Evolutionary conservation across 2,113 vertebrate genomes (phyloP), one percentile per base, ranked within the genome.

Genomic region (Lynx canadensis): DNA sequence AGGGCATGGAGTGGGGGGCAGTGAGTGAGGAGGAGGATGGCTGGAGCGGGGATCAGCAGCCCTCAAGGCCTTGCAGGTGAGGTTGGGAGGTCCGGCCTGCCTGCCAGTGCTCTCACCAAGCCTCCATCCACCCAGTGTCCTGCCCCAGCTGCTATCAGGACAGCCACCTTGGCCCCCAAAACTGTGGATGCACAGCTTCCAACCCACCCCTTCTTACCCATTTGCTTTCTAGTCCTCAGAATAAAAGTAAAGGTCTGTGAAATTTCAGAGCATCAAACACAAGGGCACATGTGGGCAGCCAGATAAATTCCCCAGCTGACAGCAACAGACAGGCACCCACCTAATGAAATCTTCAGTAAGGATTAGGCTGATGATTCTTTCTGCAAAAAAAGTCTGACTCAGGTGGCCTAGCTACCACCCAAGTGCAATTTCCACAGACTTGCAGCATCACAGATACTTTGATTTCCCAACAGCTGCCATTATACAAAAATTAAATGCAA

Each of bases 401-500:
- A 71, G 68, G 45, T 1, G 19, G 57, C 76, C 48, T 52, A 33
- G 57, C 87, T 33, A 41, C 60, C 74, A 14, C 57, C 15, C 0
- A 3, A 60, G 36, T 0, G 19, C 88, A 13, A 36, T 73, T 38
- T 57, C 66, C 33, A 89, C 84, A 96, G 84, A 68, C 36, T 78
- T n/a, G 52, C 74, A 89, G 45, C n/a, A 6, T 50, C 4, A 74
- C 60, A 68, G 83, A 78, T 85, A 73, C 74, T 92, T 66, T 76
- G 52, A 15, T 96, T 93, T 95, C 57, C 94, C 93, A 88, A 7
- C 73, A 96, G 88, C 41, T 97, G 94, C 95, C 55, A 1, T 98
- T 78, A 45, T 8, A 86, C 15, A 79, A 84, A 85, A 97, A 95
- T 95, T 95, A 95, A 97, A 97, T 95, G 92, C 91, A 90, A 96